Evolutionary conservation across 2,888 invertebrate species (phyloP), one percentile per base, ranked within the genome.

Genomic region (Rutpela maculata): DNA sequence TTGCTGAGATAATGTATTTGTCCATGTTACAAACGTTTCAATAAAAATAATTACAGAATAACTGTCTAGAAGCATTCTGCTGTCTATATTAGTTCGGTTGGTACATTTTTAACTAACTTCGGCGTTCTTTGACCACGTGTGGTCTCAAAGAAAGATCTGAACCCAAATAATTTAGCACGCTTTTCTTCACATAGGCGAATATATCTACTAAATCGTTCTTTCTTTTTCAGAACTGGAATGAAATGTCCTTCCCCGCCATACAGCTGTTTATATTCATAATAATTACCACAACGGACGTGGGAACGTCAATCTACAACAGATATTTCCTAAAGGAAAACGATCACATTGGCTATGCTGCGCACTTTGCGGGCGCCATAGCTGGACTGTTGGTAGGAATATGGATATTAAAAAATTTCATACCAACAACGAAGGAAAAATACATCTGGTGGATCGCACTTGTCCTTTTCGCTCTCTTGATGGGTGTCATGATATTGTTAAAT

Each of bases 201-300:
- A 26, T 26, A 4, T 26, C 22, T 43, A 43, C 26, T 18, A 62
- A 31, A 62, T 12, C 11, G 11, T 12, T 7, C 31, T 57, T 66
- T 79, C 73, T 84, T 69, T 91, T 91, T 50, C 90, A 97, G 97
- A 99, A 99, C 90, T 99, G 98, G 97, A 92, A 93, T 18, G 97
- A 99, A 90, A 99, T 99, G 98, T 96, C 97, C 87, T 97, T 95
- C 88, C 96, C 97, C 0, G 92, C 95, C 81, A 91, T 97, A 11
- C 96, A 99, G 86, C 91, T 99, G 55, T 87, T 95, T 10, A 93
- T 97, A 22, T 96, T 99, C 87, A 84, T 97, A 0, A 89, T 97
- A 9, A 92, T 98, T 82, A 95, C 95, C 4, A 92, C 91, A 0
- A 93, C 95, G 57, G 99, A 99, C 90, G 91, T 98, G 65, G 96